Conservation (phyloP, 2,888 invertebrate species). For the Laothoe populi region DNA sequence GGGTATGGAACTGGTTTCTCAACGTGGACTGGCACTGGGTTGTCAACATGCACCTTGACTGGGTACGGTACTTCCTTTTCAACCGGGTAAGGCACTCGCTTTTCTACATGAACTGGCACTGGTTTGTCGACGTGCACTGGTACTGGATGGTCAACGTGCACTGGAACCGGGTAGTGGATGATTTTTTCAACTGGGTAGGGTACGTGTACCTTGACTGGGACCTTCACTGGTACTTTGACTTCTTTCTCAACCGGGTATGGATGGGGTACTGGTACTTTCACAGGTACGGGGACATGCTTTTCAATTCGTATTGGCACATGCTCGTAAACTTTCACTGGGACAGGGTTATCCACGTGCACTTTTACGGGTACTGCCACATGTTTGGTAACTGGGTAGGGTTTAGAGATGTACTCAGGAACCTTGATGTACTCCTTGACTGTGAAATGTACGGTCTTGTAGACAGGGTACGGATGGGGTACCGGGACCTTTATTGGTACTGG, state of each 20-base stretch:
- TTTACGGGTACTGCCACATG: slow-evolving; percentile 87
- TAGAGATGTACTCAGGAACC: slow-evolving; percentile 87
- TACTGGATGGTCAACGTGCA: slow-evolving; percentile 88
- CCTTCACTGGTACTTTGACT: slow-evolving; percentile 87
- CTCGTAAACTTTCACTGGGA: slow-evolving; percentile 85
- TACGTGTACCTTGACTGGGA: slow-evolving; percentile 89
- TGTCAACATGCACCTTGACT: slow-evolving; percentile 87
- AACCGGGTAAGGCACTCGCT: slow-evolving; percentile 88
- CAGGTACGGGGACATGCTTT: slow-evolving; percentile 87
- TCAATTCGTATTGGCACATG: slow-evolving; percentile 90
- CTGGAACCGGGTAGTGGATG: slow-evolving; percentile 89
- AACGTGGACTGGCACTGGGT: slow-evolving; percentile 90
- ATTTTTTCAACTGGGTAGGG: slow-evolving; percentile 91
- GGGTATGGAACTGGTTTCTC: slow-evolving; percentile 91
- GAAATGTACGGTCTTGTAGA: slow-evolving; percentile 87
- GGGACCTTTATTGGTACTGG: slow-evolving; percentile 88
- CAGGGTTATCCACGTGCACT: slow-evolving; percentile 87
- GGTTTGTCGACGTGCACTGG: slow-evolving; percentile 90
- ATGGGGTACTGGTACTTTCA: slow-evolving; percentile 88
- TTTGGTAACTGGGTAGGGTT: slow-evolving; percentile 88
- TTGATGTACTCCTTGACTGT: slow-evolving; percentile 88
- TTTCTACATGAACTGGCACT: slow-evolving; percentile 90
- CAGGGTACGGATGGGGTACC: slow-evolving; percentile 88
- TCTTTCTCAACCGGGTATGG: slow-evolving; percentile 91
- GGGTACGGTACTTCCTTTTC: slow-evolving; percentile 89